Percentiles rank a stretch among this genome's conserved stretches.
Evolutionary conservation across 2,113 vertebrate species (phyloP).

Genomic region (Chunga burmeisteri): DNA sequence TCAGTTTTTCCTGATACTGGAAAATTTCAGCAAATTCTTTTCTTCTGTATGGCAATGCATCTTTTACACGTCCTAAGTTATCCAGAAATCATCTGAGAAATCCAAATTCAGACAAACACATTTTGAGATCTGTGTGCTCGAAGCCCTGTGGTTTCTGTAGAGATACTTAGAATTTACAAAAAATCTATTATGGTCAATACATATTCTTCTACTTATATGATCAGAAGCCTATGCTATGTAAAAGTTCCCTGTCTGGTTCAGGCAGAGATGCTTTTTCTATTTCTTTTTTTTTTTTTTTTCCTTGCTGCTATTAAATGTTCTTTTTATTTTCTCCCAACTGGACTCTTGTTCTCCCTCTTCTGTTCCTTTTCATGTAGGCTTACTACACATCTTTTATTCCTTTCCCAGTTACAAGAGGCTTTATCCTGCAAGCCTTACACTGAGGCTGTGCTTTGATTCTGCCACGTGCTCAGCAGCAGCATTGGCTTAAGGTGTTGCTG

Average conservation of each 20-base stretch:
- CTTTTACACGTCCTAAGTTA: neutral
- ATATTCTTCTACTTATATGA: neutral
- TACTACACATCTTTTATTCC: neutral
- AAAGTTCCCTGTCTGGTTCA: neutral
- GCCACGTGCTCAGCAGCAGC: neutral
- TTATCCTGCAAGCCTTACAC: neutral
- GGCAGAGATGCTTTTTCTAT: neutral
- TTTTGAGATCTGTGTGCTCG: neutral
- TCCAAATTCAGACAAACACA: neutral
- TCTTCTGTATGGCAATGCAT: neutral
- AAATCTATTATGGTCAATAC: neutral
- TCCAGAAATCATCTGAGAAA: neutral
- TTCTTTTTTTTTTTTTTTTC: neutral
- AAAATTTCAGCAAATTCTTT: neutral
- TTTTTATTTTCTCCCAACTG: neutral
- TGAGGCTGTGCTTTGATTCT: neutral
- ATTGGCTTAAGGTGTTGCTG: neutral
- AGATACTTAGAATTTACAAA: neutral
- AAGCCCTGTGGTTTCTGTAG: neutral
- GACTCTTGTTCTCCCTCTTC: neutral
- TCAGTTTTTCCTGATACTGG: neutral
- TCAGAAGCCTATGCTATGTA: neutral
- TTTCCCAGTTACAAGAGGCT: neutral
- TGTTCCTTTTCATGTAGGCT: rapidly evolving
- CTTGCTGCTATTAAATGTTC: neutral